Evolutionary conservation across 2,113 vertebrate genomes (phyloP), one percentile per base, ranked within the genome.

Genomic region (Apodemus speciosus): DNA sequence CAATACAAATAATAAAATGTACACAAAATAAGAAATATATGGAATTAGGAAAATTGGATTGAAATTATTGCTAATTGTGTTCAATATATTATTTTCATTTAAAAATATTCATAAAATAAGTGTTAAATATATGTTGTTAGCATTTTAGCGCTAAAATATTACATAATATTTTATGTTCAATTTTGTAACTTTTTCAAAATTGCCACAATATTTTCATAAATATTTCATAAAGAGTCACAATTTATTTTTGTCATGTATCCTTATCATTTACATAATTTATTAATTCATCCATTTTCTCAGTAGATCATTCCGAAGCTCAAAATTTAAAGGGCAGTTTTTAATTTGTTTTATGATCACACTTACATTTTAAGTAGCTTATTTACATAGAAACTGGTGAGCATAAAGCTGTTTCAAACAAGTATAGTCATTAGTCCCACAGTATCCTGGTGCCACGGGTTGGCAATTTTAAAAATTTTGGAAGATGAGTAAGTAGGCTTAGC

Each of bases 271-370:
- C 49, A 21, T 60, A 77, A 62, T 79, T 87, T 92, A 18, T 79
- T 56, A 84, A 71, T 90, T 62, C 11, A 81, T 27, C 92, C 9
- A 75, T 62, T 88, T 89, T 89, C 38, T 91, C 21, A 69, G 49
- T 40, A 87, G 43, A 87, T 64, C 11, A 87, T 56, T 93, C 76
- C 10, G 85, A 56, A 94, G 35, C 23, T 94, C 1, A 73, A 64
- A 91, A 60, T 68, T 89, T 18, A 95, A 93, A 85, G 6, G 10
- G 85, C 43, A 51, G 38, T 72, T 68, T 66, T 85, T 92, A 94
- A 91, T 85, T 40, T 30, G 18, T 64, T 89, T 91, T 69, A 80
- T 92, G 30, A 35, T 4, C 9, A 89, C 30, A 88, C 3, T 76
- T 90, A 75, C 18, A 77, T 91, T 88, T 85, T 85, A 92, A 72